Base-by-base conservation (phyloP, 2,888 invertebrate species). In the Amphipoea oculea region DNA sequence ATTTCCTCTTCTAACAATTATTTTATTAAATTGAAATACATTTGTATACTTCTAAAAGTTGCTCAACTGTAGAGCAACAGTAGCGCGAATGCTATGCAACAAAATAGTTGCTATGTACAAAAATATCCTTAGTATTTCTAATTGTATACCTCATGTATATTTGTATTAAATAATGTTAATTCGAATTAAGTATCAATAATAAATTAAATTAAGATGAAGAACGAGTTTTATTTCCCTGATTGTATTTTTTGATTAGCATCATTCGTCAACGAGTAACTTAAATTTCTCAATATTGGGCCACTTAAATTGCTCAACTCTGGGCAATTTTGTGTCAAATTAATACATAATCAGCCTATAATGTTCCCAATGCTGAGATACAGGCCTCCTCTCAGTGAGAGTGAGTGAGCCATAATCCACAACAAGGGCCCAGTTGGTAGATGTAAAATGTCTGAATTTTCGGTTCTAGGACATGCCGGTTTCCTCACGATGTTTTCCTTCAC, bases 61-160 rank as follows among this genome's bases (percentile, higher is more conserved):
- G 63, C 29, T 63, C 68, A 73, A 65, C n/a, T 42, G 14, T 48
- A 40, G 29, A 66, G 65, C 48, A 23, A 62, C 11, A 29, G 45
- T 40, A 20, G 36, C 54, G 65, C 60, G 4, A 76, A 68, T 60
- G 23, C 66, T 17, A n/a, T 0, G 7, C 45, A 69, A 80, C 29
- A 40, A 54, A 69, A 76, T 12, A 54, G 66, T 71, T 71, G 51
- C 45, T 36, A 2, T 14, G 66, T 85, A 42, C 12, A 54, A 2
- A 72, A 67, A 40, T 51, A 62, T 63, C n/a, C n/a, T 67, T 73
- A 73, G 20, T 83, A 69, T 54, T 68, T 83, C 9, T 80, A 72
- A 75, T 63, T 72, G 40, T 75, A 29, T 84, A 81, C 74, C 81
- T 83, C 85, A 75, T 75, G n/a, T 75, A 29, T 60, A 63, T 63